Conservation (phyloP, 2,113 vertebrate genomes). For the Nibea coibor region DNA sequence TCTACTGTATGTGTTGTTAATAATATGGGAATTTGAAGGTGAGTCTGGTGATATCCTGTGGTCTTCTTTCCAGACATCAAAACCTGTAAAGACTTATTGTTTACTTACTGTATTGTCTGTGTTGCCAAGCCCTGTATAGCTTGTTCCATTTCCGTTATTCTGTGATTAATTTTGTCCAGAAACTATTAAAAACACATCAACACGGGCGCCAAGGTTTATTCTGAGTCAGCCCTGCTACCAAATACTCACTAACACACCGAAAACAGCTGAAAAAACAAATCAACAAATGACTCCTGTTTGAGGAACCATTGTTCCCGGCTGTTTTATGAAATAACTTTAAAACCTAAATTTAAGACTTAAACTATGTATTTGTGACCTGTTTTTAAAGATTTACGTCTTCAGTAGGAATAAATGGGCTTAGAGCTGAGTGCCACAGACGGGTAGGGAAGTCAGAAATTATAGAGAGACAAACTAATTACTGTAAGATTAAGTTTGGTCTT, state of each 20-base stretch:
- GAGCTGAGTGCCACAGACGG: not conserved
- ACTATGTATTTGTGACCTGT: not conserved
- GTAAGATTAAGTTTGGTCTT: not conserved
- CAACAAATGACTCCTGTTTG: slow-evolving; percentile 1
- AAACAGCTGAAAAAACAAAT: not conserved
- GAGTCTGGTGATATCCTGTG: not conserved
- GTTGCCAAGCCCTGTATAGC: not conserved
- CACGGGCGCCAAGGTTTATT: not conserved
- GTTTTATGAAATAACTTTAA: not conserved
- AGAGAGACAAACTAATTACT: not conserved
- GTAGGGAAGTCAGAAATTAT: not conserved
- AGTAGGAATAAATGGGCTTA: not conserved
- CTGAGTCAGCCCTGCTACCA: not conserved
- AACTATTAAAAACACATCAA: too few species aligned
- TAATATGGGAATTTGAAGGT: not conserved
- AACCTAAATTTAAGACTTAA: not conserved
- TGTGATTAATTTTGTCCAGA: not conserved
- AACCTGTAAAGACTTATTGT: not conserved
- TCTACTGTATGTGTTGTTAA: too few species aligned
- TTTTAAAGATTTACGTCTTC: not conserved
- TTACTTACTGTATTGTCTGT: not conserved
- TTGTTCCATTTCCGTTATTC: not conserved
- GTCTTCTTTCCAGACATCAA: not conserved
- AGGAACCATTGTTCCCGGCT: not conserved
- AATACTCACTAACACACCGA: not conserved